Conservation (phyloP, 2,113 vertebrate species). For the Hyla sarda region DNA sequence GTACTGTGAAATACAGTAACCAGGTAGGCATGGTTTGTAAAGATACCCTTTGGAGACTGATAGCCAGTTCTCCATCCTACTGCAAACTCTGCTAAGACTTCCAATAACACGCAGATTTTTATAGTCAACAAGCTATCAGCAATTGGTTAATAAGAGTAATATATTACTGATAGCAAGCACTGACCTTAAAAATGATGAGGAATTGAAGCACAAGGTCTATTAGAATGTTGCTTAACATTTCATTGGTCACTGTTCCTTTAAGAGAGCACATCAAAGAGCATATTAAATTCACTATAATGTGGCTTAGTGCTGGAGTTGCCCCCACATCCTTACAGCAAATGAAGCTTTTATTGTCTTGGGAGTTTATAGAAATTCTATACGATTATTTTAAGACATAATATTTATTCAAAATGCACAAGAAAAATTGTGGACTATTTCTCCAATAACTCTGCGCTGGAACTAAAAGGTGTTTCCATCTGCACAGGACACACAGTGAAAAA, state of each 20-base stretch:
- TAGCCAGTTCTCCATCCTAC: too few relatives aligned
- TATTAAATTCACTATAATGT: background rate
- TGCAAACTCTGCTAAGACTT: too few relatives aligned
- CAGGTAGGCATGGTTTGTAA: too few relatives aligned
- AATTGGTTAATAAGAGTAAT: too few relatives aligned
- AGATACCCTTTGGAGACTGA: too few relatives aligned
- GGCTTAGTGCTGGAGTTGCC: background rate
- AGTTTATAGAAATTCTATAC: slow-evolving; percentile 13
- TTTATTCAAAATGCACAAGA: background rate
- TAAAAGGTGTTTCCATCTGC: background rate
- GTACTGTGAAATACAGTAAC: too few relatives aligned
- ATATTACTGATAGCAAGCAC: background rate
- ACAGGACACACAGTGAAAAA: background rate
- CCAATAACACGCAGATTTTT: too few relatives aligned
- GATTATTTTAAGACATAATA: background rate
- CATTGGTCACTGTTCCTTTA: background rate
- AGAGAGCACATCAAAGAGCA: background rate
- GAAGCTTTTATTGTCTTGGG: background rate
- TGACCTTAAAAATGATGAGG: background rate
- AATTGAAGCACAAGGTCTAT: background rate
- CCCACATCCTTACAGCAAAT: background rate
- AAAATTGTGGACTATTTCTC: background rate
- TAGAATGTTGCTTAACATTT: background rate
- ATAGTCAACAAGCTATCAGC: too few relatives aligned
- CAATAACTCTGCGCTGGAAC: background rate